These are phyloP conservation scores for Python bivittatus DNA, from an alignment of 2,113 vertebrate species.

Conservation along the genomic window DNA sequence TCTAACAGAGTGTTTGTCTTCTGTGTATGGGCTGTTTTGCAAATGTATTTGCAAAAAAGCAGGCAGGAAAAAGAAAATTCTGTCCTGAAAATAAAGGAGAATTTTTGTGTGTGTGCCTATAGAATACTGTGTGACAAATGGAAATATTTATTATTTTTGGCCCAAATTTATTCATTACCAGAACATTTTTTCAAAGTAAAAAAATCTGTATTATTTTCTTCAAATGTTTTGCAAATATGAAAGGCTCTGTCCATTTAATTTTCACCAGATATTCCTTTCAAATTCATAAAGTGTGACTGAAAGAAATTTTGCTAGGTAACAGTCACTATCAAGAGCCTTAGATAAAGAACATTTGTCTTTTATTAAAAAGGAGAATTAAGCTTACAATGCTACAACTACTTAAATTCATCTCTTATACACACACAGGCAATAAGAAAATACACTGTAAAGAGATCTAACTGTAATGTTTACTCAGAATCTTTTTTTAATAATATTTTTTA, in stretches of 20 bases:
- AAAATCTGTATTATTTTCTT: neutral
- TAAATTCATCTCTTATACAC: neutral
- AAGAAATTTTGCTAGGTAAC: neutral
- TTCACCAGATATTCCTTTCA: neutral
- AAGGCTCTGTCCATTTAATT: neutral
- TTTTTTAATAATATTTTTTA: no score
- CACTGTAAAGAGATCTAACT: neutral
- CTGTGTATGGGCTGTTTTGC: neutral
- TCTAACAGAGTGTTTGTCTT: neutral
- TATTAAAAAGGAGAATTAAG: neutral
- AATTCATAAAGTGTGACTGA: neutral
- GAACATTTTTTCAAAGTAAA: neutral
- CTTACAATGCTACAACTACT: neutral
- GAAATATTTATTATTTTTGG: neutral
- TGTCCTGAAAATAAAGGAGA: neutral
- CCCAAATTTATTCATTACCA: neutral
- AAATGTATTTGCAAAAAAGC: neutral
- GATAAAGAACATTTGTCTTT: neutral
- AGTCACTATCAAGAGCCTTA: neutral
- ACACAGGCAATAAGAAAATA: neutral
- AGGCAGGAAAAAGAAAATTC: neutral
- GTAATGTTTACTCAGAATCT: neutral
- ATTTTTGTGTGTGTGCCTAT: neutral
- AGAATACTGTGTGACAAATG: neutral
- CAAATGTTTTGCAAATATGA: neutral